Base-by-base conservation (phyloP, 2,888 invertebrate species). In the Drosophila niveifrons region DNA sequence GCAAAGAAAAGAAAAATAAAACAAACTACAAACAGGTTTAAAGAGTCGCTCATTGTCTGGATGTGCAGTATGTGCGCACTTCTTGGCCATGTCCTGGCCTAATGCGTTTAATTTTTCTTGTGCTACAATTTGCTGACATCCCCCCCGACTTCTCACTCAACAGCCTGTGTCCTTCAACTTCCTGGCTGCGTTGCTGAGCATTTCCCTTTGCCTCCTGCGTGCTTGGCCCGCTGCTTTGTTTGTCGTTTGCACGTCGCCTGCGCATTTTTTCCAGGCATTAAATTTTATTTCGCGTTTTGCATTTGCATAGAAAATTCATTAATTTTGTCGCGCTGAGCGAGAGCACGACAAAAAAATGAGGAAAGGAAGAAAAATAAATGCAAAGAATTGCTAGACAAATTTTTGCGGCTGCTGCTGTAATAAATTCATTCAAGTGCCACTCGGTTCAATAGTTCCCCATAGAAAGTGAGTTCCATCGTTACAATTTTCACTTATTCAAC, bases 261-360 rank as follows among this genome's bases (percentile, higher is more conserved):
- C 69, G 84, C 82, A 82, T 88, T 89, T 85, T 78, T 85, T 67
- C 75, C 59, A 58, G 63, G 72, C 89, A 83, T 87, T 83, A 87
- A 87, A 87, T 85, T 89, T 89, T 89, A 82, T 84, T 89, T 89
- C 88, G 85, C 86, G 85, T 69, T 70, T 56, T 56, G 67, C 86
- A 89, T 87, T 87, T 87, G 90, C 86, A 87, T 87, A 82, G 84
- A 76, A 87, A 87, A 81, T 81, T 88, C 89, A 90, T 87, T 87
- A 90, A 90, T 87, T 88, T 80, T 88, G 79, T 76, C 69, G 78
- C 68, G 28, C 47, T 39, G 43, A 44, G 56, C 57, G 23, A 9
- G n/a, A 15, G 15, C 8, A n/a, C n/a, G n/a, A n/a, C n/a, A 34
- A 9, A 23, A 29, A 18, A 11, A 17, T 10, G 13, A 13, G n/a